Evolutionary conservation across 2,797 vertebrate species (phyloP), one percentile per base, ranked within the genome.

Genomic region (Galagoides demidoff): DNA sequence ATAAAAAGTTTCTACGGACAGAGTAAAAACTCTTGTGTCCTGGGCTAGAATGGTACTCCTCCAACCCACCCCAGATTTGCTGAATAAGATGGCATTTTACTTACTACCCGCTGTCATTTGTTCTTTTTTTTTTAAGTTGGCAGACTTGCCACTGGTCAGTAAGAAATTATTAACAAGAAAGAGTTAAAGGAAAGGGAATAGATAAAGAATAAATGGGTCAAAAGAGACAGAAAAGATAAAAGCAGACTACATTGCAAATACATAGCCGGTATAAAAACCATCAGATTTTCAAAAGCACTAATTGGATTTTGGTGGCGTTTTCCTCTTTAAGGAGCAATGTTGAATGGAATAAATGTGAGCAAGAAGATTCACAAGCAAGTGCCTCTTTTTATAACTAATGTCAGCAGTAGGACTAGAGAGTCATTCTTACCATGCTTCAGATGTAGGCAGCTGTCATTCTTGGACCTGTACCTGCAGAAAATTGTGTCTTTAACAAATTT

Each of bases 371-470:
- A 85, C 93, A 94, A 96, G 96, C 97, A 70, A 97, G 97, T 92
- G 89, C 81, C 96, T 97, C 95, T 97, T 74, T 96, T 96, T 89
- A 98, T 95, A 97, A 89, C 91, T 97, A 93, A 92, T 66, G 97
- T 97, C 96, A 98, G 98, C 97, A 97, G 98, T 86, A 98, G 98
- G 98, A 95, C 98, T 98, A 98, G 98, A 99, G 98, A 98, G 98
- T 98, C 93, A 92, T 98, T 99, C 99, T 99, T 99, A 99, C 99
- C 99, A 99, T 99, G 99, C 98, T 99, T 99, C 99, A 99, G 99
- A 99, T 99, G 99, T 99, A 99, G 99, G 99, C 99, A 99, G 99
- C 99, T 99, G 99, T 99, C 99, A 99, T 99, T 99, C 99, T 99
- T 99, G 99, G 99, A 99, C 99, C 99, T 99, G 99, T 99, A 99